These are phyloP conservation scores for Apodemus speciosus DNA, from an alignment of 2,113 vertebrate genomes.

Conservation along the genomic window DNA sequence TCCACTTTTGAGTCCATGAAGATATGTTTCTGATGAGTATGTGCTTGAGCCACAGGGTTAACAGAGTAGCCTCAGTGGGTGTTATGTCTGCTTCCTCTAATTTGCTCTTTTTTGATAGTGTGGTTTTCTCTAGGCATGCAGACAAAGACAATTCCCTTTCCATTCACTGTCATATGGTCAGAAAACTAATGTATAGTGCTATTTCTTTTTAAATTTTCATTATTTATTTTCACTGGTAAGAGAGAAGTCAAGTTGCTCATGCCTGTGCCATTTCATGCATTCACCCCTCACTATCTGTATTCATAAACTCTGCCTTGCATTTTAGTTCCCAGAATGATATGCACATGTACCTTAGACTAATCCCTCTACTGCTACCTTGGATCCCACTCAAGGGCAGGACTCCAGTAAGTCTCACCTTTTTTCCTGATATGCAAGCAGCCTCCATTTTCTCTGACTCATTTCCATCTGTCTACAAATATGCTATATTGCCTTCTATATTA, in stretches of 20 bases:
- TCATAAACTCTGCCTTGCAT: background rate
- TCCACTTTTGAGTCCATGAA: background rate
- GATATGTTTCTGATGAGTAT: slow-evolving; percentile 18
- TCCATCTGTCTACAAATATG: slow-evolving; percentile 41
- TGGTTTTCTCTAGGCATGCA: slow-evolving; percentile 15
- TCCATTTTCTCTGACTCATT: slow-evolving; percentile 49
- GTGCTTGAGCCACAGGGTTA: background rate
- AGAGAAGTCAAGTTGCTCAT: background rate
- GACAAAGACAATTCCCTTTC: slow-evolving; percentile 45
- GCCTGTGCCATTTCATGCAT: background rate
- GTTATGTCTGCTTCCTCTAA: background rate
- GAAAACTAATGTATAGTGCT: background rate
- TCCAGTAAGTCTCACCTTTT: background rate
- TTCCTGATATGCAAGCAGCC: slow-evolving; percentile 9
- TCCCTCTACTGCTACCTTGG: background rate
- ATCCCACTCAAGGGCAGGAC: background rate
- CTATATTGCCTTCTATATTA: slow-evolving; percentile 7
- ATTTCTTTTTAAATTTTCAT: background rate
- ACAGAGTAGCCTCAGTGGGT: background rate
- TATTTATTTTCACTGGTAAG: slow-evolving; percentile 9
- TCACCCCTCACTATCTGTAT: background rate
- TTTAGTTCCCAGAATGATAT: background rate
- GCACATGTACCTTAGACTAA: background rate
- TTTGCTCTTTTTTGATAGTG: background rate
- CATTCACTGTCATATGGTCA: background rate